Evolutionary conservation across 2,888 invertebrate genomes (phyloP).

Genomic region (Caenorhabditis sulstoni): DNA sequence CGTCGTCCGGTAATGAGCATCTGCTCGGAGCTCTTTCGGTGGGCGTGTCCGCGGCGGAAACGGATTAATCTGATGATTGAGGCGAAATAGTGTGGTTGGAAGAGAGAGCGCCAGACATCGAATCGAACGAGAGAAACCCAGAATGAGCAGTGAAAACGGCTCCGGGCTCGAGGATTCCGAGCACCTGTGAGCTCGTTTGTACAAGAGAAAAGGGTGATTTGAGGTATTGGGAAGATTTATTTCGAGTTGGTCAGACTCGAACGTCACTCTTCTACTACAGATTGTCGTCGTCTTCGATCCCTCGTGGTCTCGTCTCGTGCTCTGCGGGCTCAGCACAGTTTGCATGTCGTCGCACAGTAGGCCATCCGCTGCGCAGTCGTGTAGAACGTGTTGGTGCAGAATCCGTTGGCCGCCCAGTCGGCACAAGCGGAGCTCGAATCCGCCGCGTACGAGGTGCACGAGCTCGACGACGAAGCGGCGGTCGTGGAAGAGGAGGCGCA

Average conservation of each 20-base stretch:
- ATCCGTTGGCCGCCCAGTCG: slow-evolving; percentile 41
- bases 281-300: not conserved
- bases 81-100: too few relatives aligned
- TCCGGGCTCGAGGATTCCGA: too few relatives aligned
- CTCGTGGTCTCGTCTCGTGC: slow-evolving; percentile 6
- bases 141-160: too few relatives aligned
- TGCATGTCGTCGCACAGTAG: slow-evolving; percentile 39
- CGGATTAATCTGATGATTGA: too few relatives aligned
- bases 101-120: too few relatives aligned
- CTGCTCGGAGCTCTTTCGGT: too few relatives aligned
- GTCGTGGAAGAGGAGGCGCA: slow-evolving; percentile 34
- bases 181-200: too few relatives aligned
- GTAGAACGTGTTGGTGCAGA: slow-evolving; percentile 43
- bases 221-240: not conserved
- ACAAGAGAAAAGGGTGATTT: too few relatives aligned
- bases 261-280: not conserved
- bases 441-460: slow-evolving; percentile 36
- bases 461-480: slow-evolving; percentile 15
- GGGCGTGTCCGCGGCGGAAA: too few relatives aligned
- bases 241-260: slow-evolving; percentile 37
- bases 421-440: slow-evolving; percentile 32
- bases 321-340: slow-evolving; percentile 20
- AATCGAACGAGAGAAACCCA: too few relatives aligned
- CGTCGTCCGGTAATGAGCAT: too few relatives aligned
- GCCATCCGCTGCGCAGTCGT: slow-evolving; percentile 26